Evolutionary conservation across 1,140 invertebrate species (phyloP), one percentile per base, ranked within the genome.

Genomic region (Rhopalosiphum maidis): DNA sequence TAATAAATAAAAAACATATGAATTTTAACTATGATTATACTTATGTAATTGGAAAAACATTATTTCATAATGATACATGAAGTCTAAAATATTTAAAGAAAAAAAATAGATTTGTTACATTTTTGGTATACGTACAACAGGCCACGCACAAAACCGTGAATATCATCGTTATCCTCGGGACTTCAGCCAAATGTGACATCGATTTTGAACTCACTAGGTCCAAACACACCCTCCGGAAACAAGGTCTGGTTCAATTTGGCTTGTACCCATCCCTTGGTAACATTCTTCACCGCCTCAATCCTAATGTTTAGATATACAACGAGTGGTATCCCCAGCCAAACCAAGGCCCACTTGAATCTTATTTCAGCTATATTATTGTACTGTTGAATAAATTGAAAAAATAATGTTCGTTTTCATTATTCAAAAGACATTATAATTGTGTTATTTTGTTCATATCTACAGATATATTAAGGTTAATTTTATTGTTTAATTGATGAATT

Each of bases 131-230:
- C 22, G 9, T 9, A 25, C 9, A 25, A 0, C 9, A 25, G 0
- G 23, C 51, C 88, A 37, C n/a, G 88, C 87, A 54, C 87, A 35
- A 54, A 89, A 91, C 90, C 54, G 25, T 91, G 90, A 91, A 91
- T 77, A 91, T 82, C 41, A 25, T 77, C 90, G 43, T 91, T 77
- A 46, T 68, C 60, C 30, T 91, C 90, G 68, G 90, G 90, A 91
- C 90, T 91, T 23, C 41, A 46, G 68, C 90, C 90, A 91, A 91
- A 91, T 91, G 90, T 91, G 60, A 91, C 90, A 91, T 91, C 90
- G 90, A 82, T 91, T 91, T 91, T 91, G 90, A 91, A 77, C 68
- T 68, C 41, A 30, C 25, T 25, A 46, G 90, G 43, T 46, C 60
- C n/a, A 43, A 55, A 77, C 90, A 77, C 37, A 77, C 55, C 68